phyloP scores from a whole-genome alignment of 2,888 invertebrate species.

The Lasioglossum malachurum region DNA sequence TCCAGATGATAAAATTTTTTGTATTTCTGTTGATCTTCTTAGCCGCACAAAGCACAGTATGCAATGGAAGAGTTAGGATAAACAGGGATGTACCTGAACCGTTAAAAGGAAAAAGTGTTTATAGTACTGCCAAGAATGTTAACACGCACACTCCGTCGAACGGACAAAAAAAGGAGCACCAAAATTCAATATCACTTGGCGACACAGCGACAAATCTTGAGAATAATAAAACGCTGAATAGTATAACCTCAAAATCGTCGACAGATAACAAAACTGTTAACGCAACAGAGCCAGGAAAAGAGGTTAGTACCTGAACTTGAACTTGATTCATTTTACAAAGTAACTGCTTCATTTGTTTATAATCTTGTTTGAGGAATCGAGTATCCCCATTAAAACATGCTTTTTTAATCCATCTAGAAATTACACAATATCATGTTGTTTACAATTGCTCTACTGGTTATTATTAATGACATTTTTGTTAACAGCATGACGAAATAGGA shows the following conservation, averaged over 20 bases:
- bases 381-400: constrained; percentile 4
- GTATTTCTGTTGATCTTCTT: constrained; percentile 73
- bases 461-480: constrained; percentile 35
- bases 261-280: constrained; percentile 56
- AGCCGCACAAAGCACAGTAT: constrained; percentile 64
- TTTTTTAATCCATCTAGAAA: neutral
- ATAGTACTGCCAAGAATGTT: constrained; percentile 25
- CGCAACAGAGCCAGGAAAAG: constrained; percentile 34
- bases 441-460: neutral
- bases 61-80: constrained; percentile 64
- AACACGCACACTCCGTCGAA: constrained; percentile 31
- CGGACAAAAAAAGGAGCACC: constrained; percentile 38
- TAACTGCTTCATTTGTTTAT: neutral
- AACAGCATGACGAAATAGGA: constrained; percentile 57
- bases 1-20: constrained; percentile 71
- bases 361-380: neutral
- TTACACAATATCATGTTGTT: neutral
- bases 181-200: constrained; percentile 19
- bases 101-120: constrained; percentile 37
- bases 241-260: constrained; percentile 64
- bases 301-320: constrained; percentile 55
- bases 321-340: neutral
- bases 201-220: constrained; percentile 19
- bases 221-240: constrained; percentile 40
- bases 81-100: constrained; percentile 30